Base-by-base conservation (phyloP, 53 echinoderm and acorn worm species). In the Stichopus horrens region DNA sequence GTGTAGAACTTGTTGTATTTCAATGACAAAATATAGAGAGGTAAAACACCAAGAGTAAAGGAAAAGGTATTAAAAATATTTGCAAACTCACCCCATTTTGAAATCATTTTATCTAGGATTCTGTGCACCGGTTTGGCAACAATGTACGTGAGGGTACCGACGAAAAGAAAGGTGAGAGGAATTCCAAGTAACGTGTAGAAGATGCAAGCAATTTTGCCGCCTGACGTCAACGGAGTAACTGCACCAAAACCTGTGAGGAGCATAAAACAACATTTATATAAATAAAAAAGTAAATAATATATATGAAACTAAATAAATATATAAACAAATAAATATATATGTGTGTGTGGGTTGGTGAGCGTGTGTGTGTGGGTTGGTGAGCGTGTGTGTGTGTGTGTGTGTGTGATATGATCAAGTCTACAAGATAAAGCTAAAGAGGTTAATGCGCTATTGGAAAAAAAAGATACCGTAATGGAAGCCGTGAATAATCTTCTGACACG, bases 111-210 rank as follows among this genome's bases (percentile, higher is more conserved):
- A 10, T 96, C 93, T 13, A 96, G 93, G 8, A 96, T 76, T 21
- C 78, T 88, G 76, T 91, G 90, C 8, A 95, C 93, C 16, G 94
- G 96, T 86, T 90, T 92, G 81, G 92, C 95, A 88, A 93, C 90
- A 19, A 92, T 74, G 20, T 93, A 93, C 5, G 93, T 93, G 80
- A 94, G 73, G 57, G 91, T 92, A 37, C 96, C 96, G 21, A 98
- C 90, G 59, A 98, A 95, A 9, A 98, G 89, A 75, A 98, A 94
- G 0, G 98, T 98, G 23, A 98, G 90, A 21, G 98, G 98, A 23
- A 98, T 94, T 5, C 98, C 98, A 23, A 95, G 63, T 57, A 98
- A 83, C 11, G 98, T 91, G 85, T 94, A 98, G 73, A 94, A 89
- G 7, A 98, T 88, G 78, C 93, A 93, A 66, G 96, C 96, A 10